Evolutionary conservation across 30 jellyfish, hydroid and myxozoan species (phyloP).

Genomic region (Haliclystus octoradiatus): DNA sequence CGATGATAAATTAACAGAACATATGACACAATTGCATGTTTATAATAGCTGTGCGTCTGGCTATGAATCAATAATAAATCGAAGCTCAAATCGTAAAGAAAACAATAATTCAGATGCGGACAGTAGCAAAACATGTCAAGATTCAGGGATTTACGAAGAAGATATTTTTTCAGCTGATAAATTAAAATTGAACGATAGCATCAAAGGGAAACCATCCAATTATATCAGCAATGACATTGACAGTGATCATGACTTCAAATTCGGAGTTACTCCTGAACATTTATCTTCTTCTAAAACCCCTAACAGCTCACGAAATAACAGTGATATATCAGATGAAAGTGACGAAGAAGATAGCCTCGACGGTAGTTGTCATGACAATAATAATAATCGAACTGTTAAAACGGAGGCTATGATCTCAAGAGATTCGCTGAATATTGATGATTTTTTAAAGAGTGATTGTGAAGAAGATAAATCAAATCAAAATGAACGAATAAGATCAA

Average conservation of each 20-base stretch:
- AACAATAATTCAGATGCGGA: constrained; percentile 90
- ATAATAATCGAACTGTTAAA: neutral
- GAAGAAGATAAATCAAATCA: too few species aligned
- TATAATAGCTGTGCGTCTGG: constrained; percentile 70
- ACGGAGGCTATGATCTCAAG: too few species aligned
- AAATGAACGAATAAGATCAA: too few species aligned
- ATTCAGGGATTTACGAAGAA: constrained; percentile 95
- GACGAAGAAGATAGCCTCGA: neutral
- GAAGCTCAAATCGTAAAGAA: constrained; percentile 28
- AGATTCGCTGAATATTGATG: too few species aligned
- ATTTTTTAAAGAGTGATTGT: too few species aligned
- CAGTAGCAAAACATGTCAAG: constrained; percentile 85
- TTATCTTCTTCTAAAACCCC: constrained; percentile 94
- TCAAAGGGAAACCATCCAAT: neutral
- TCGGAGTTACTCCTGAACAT: constrained; percentile 57
- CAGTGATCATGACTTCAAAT: constrained; percentile 45
- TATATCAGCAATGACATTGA: constrained; percentile 48
- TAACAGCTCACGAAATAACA: constrained; percentile 88
- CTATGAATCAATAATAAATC: constrained; percentile 51
- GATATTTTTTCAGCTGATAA: constrained; percentile 41
- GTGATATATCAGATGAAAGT: constrained; percentile 4
- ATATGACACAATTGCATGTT: constrained; percentile 34
- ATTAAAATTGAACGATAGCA: neutral
- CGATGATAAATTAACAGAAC: constrained; percentile 29
- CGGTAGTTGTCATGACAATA: neutral